Base-by-base conservation (phyloP, 2,797 vertebrate species). In the Cossypha polioptera region DNA sequence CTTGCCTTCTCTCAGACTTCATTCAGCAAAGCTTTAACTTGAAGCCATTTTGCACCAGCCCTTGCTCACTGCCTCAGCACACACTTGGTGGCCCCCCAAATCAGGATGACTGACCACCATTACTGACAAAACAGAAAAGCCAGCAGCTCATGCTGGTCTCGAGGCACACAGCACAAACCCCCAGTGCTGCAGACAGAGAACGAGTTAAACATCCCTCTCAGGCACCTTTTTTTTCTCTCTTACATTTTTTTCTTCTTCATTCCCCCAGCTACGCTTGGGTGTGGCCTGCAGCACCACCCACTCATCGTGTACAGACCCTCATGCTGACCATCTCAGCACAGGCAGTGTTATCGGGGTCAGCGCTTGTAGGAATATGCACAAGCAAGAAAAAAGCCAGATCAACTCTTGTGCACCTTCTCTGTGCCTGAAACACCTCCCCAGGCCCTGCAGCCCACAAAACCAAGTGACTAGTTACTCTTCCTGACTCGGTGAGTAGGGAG, bases 121-220 rank as follows among this genome's bases (percentile, higher is more conserved):
- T 17, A 9, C 36, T 26, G 33, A 76, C 53, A 40, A 57, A 81
- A 73, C 15, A 6, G 2, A 51, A 83, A 68, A 1, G 13, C 53
- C 54, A 82, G 67, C 50, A 77, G 47, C 61, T 78, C 51, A 7
- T 4, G 16, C 66, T 2, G 1, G 53, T 63, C 57, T 33, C 0
- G 0, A 72, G 65, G 72, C 25, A 33, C 1, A 10, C 19, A 48
- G 36, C 48, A 36, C 0, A 0, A 25, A 66, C 8, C 11, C 26
- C 8, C 35, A 35, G 26, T 1, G 3, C 67, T 45, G 25, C 65
- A 79, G 75, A 74, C 53, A 48, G 12, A 65, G 8, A 84, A 33
- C 0, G 1, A 79, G 28, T 28, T 57, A 51, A 86, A 10, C 28
- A 29, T 20, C 4, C 11, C 8, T 10, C 25, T 28, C 18, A 15